Evolutionary conservation across 2,113 vertebrate species (phyloP), one percentile per base, ranked within the genome.

Genomic region (Gymnobelideus leadbeateri): DNA sequence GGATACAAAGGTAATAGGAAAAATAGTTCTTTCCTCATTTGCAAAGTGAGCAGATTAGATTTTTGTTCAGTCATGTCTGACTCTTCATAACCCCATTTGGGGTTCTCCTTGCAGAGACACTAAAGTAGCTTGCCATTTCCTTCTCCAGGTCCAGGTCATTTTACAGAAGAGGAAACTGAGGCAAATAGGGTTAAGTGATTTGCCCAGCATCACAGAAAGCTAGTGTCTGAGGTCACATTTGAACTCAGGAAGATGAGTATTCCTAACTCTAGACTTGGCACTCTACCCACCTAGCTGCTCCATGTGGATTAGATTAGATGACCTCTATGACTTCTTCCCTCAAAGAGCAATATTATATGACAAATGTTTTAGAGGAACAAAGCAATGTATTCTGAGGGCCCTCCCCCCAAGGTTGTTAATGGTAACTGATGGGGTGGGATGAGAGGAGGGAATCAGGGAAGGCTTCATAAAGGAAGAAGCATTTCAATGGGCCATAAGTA

Each of bases 31-130:
- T 12, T 68, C 3, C 21, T 31, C 14, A 91, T 11, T 47, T 51
- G 84, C 89, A 94, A 51, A 92, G 43, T 91, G 8, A 89, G 89
- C 54, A 91, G 95, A 92, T 51, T 47, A 92, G 0, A 43, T 92
- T 90, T 21, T 84, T 93, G 51, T 93, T 92, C 91, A 37, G 3
- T 68, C 28, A 3, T 37, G 11, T 68, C 57, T 37, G 57, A 31
- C 55, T n/a, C 61, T 77, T 8, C 1, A 23, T n/a, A 19, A 43
- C n/a, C 37, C 7, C 19, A 84, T 84, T 84, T 43, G 16, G n/a
- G n/a, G 19, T 84, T 84, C 43, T 43, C n/a, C 43, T 84, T 16
- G 37, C n/a, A 84, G 21, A 84, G 19, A 84, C 8, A 84, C 68
- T 84, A 19, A 37, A 84, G 19, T 43, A n/a, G 1, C 43, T 84